Evolutionary conservation across 2,888 invertebrate species (phyloP), one percentile per base, ranked within the genome.

Genomic region (Heliconius ethilla): DNA sequence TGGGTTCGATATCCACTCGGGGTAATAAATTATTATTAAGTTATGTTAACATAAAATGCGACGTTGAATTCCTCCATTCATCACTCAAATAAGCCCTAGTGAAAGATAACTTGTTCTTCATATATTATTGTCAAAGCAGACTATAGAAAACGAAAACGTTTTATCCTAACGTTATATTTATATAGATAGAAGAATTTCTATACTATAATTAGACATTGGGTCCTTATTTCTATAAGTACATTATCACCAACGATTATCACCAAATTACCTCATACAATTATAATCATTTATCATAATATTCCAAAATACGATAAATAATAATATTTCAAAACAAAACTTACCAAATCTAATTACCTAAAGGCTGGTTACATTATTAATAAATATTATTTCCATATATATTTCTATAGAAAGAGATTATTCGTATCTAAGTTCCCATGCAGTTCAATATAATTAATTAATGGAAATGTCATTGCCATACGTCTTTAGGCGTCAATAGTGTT

Each of bases 391-490:
- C n/a, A 59, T 1, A n/a, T n/a, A 59, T 59, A n/a, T 59, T 59
- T 6, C 33, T 18, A 33, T 72, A 59, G 72, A 72, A 55, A 70
- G 59, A 33, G 55, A 55, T 55, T 70, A 72, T 72, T 72, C 25
- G 25, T 75, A 62, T 72, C 63, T 78, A 76, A 25, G 77, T 77
- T 77, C 77, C 73, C 77, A 78, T 72, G 55, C 66, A 78, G 76
- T 79, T 79, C 82, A 69, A 79, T 82, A 79, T 79, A 79, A 80
- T 79, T 80, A 78, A 79, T 80, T 82, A 83, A 80, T 79, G 79
- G 82, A 83, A 84, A 83, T 84, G 84, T 83, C 84, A 84, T 83
- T 83, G 82, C 83, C 83, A 80, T 78, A 77, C 70, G 75, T 76
- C 79, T 77, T 80, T 82, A 80, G 82, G 81, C 75, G 83, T 82